Conservation (phyloP, 2,113 vertebrate genomes). For the Myanophis thanlyinensis region DNA sequence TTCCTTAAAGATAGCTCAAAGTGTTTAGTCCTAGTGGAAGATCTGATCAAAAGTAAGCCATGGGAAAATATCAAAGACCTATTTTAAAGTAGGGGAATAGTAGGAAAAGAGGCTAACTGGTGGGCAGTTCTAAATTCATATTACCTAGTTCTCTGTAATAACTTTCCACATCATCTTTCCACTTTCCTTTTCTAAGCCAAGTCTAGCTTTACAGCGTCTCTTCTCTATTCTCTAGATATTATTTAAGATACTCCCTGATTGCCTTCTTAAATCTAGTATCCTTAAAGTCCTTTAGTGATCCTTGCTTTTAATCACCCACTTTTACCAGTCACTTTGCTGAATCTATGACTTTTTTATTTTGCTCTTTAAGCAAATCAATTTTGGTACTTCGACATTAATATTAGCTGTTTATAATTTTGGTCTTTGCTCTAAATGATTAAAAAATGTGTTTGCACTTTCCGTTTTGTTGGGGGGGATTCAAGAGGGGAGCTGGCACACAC, state of each 20-base stretch:
- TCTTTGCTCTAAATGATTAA: neutral
- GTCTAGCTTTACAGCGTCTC: neutral
- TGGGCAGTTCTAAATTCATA: neutral
- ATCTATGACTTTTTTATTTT: neutral
- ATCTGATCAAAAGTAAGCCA: neutral
- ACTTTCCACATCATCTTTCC: neutral
- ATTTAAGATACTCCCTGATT: neutral
- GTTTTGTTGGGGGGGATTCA: neutral
- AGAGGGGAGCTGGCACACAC: neutral
- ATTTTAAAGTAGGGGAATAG: neutral
- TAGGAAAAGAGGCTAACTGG: neutral
- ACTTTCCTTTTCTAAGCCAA: neutral
- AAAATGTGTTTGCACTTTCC: neutral
- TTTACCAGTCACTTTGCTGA: neutral
- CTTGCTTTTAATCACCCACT: neutral
- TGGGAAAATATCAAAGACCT: neutral
- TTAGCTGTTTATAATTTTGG: neutral
- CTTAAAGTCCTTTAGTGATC: neutral
- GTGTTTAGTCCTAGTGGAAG: neutral
- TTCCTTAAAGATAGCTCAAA: neutral
- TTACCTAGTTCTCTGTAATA: neutral
- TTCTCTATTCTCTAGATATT: neutral
- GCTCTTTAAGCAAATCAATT: neutral
- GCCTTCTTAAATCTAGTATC: neutral
- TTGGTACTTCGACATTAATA: neutral